phyloP scores from a whole-genome alignment of 2,797 vertebrate species.

The Helicolenus hilgendorfi region DNA sequence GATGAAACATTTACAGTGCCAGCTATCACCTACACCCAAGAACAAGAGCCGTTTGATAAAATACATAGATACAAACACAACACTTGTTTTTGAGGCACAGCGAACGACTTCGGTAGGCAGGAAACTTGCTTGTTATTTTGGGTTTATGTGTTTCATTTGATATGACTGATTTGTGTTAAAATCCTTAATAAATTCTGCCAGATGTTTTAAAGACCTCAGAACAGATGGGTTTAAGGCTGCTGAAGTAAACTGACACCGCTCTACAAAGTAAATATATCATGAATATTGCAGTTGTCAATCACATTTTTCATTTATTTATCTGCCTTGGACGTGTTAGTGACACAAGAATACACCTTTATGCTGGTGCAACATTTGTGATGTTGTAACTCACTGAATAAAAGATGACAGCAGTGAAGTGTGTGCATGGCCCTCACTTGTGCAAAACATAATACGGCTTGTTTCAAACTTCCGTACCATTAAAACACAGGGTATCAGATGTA shows the following conservation, averaged over 20 bases:
- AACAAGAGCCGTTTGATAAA: slow-evolving; percentile 54
- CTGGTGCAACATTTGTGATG: background rate
- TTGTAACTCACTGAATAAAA: slow-evolving; percentile 25
- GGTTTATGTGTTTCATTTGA: slow-evolving; percentile 40
- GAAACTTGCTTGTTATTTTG: slow-evolving; percentile 40
- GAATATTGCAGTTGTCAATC: slow-evolving; percentile 44
- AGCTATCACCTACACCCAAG: slow-evolving; percentile 64
- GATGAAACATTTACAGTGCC: slow-evolving; percentile 79
- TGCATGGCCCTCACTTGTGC: background rate
- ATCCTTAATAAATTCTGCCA: background rate
- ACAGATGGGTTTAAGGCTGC: background rate
- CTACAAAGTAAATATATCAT: slow-evolving; percentile 15
- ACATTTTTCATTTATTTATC: slow-evolving; percentile 14
- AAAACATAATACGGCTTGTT: slow-evolving; percentile 7
- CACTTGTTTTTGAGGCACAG: slow-evolving; percentile 48
- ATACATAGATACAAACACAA: slow-evolving; percentile 37
- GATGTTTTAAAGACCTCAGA: slow-evolving; percentile 8
- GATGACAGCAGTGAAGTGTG: slow-evolving; percentile 1
- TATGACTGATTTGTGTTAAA: slow-evolving; percentile 25
- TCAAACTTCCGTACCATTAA: slow-evolving; percentile 10
- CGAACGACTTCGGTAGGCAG: slow-evolving; percentile 3
- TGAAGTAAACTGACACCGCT: background rate
- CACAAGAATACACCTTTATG: background rate
- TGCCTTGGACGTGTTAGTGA: background rate
- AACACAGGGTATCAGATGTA: slow-evolving; percentile 1